Evolutionary conservation across 2,797 vertebrate species (phyloP).

Genomic region (Gila robusta): DNA sequence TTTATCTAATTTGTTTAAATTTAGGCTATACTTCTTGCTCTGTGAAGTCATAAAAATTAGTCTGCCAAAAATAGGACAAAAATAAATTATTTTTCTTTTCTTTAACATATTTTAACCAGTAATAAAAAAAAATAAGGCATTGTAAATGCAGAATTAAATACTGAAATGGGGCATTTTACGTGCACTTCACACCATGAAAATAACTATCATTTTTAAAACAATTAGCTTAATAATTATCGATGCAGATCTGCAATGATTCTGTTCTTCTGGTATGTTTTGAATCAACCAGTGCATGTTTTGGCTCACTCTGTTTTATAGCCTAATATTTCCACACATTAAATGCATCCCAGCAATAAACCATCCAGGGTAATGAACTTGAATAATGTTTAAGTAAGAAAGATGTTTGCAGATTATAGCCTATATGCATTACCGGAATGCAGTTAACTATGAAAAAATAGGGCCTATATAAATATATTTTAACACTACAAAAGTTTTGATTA

Average conservation of each 20-base stretch:
- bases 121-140: not conserved
- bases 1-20: not conserved
- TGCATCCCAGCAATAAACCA: not conserved
- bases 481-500: not conserved
- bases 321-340: constrained; percentile 21
- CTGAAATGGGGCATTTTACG: not conserved
- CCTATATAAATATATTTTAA: not conserved
- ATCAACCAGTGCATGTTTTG: not conserved
- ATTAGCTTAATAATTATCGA: not conserved
- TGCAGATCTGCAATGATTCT: not conserved
- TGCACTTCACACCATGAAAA: not conserved
- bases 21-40: not conserved
- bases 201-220: not conserved
- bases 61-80: not conserved
- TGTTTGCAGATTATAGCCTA: not conserved
- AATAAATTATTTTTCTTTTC: not conserved
- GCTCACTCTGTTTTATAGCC: not conserved
- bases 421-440: not conserved
- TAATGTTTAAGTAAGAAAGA: not conserved
- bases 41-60: not conserved
- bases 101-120: not conserved
- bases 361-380: not conserved
- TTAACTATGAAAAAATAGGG: not conserved
- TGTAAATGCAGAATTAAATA: not conserved
- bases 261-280: not conserved